Conservation (phyloP, 2,113 vertebrate species). For the Dendrocopos noguchii region DNA sequence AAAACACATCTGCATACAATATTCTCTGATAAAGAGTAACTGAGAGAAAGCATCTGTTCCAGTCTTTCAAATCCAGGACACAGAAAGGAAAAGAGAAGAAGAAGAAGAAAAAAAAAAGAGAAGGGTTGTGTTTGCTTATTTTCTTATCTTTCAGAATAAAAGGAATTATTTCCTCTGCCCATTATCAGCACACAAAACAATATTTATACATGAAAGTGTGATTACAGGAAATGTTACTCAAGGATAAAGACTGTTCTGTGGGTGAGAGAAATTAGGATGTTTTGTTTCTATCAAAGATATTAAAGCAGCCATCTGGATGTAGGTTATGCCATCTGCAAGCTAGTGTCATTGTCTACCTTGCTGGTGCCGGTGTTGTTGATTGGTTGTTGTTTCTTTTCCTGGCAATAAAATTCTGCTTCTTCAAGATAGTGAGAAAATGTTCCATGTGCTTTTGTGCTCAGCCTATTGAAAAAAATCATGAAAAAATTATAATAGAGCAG, state of each 20-base stretch:
- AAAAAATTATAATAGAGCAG: not conserved
- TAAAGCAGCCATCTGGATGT: not conserved
- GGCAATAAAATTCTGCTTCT: not conserved
- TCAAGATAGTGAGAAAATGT: not conserved
- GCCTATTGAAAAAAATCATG: not conserved
- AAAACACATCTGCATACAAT: constrained; percentile 53
- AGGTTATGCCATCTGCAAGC: not conserved
- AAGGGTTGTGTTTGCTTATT: constrained; percentile 29
- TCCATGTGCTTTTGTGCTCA: not conserved
- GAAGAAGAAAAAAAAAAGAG: not conserved
- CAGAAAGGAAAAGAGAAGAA: not conserved
- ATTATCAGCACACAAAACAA: constrained; percentile 22
- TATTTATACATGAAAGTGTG: constrained; percentile 43
- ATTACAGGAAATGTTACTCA: constrained; percentile 34
- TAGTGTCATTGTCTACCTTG: not conserved
- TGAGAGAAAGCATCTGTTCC: constrained; percentile 55
- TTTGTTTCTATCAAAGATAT: not conserved
- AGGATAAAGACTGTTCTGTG: not conserved
- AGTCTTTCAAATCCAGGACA: not conserved
- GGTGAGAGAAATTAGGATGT: not conserved
- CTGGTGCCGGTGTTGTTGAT: not conserved
- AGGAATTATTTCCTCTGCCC: constrained; percentile 5
- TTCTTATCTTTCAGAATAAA: constrained; percentile 42
- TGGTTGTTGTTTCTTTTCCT: not conserved
- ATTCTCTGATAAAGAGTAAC: constrained; percentile 53